Evolutionary conservation across 2,888 invertebrate genomes (phyloP).

Genomic region (Epirrita christyi): DNA sequence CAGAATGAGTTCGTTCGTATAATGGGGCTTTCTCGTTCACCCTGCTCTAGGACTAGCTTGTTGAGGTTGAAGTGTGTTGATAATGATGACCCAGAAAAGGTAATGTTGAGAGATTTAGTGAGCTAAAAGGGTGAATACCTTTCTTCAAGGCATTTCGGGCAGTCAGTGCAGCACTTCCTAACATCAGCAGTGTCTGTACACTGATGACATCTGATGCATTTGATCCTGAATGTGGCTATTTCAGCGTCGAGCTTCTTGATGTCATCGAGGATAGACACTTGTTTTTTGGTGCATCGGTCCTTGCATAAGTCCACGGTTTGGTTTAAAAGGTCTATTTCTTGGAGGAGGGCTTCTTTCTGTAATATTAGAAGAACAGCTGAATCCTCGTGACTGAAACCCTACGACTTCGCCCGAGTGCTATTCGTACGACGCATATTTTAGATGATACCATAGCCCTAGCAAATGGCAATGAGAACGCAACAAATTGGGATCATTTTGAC

Average conservation of each 20-base stretch:
- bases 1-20: no score
- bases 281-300: constrained; percentile 63
- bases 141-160: constrained; percentile 62
- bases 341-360: constrained; percentile 59
- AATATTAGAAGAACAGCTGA: constrained; percentile 32
- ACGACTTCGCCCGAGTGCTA: no score
- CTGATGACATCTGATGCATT: constrained; percentile 62
- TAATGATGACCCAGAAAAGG: no score
- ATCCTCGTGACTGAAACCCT: no score
- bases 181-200: constrained; percentile 62
- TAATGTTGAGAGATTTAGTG: neutral
- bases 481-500: no score
- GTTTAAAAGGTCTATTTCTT: constrained; percentile 62
- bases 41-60: no score
- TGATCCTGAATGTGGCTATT: constrained; percentile 49
- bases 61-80: neutral
- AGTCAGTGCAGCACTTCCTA: constrained; percentile 65
- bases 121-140: constrained; percentile 15
- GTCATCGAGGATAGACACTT: constrained; percentile 53
- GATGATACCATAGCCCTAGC: no score
- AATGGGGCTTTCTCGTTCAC: no score
- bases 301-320: constrained; percentile 57
- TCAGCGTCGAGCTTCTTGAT: constrained; percentile 54
- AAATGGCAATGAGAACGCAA: no score
- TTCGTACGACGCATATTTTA: no score